Conservation (phyloP, 1,140 invertebrate species). For the Drosophila erecta region DNA sequence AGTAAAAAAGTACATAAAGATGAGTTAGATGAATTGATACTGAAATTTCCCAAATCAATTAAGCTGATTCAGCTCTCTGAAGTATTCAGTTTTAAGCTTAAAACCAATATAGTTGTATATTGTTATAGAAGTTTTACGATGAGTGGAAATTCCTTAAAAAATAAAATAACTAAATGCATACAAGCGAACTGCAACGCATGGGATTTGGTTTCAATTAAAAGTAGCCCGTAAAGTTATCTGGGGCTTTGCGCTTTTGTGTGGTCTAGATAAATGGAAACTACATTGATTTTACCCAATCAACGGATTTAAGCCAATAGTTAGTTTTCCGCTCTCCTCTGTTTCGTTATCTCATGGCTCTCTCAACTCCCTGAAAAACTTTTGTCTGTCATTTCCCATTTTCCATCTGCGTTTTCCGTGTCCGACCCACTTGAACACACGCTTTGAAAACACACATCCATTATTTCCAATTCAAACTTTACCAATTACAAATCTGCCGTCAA, state of each 20-base stretch:
- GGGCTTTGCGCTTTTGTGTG: constrained; percentile 16
- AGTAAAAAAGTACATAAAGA: not conserved
- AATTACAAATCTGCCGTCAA: constrained; percentile 52
- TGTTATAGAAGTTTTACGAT: no score
- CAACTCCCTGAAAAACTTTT: constrained; percentile 26
- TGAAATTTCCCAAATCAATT: not conserved
- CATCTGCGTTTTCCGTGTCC: constrained; percentile 2
- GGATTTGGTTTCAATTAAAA: constrained; percentile 27
- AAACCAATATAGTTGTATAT: no score
- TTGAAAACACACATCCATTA: constrained; percentile 33
- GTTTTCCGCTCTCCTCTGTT: not conserved
- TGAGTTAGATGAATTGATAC: not conserved
- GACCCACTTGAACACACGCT: constrained; percentile 14
- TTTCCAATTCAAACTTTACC: constrained; percentile 48
- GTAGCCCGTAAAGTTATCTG: constrained; percentile 18
- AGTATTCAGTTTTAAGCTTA: no score
- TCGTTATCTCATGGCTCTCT: constrained; percentile 23
- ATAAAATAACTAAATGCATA: not conserved
- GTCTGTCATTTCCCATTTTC: constrained; percentile 32
- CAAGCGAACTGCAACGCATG: not conserved
- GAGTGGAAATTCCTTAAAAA: not conserved
- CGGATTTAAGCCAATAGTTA: constrained; percentile 23
- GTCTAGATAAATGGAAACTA: constrained; percentile 24
- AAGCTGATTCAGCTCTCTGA: no score
- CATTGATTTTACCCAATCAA: constrained; percentile 31